phyloP scores from a whole-genome alignment of 2,888 invertebrate genomes.

The Zygogramma bicolorata region DNA sequence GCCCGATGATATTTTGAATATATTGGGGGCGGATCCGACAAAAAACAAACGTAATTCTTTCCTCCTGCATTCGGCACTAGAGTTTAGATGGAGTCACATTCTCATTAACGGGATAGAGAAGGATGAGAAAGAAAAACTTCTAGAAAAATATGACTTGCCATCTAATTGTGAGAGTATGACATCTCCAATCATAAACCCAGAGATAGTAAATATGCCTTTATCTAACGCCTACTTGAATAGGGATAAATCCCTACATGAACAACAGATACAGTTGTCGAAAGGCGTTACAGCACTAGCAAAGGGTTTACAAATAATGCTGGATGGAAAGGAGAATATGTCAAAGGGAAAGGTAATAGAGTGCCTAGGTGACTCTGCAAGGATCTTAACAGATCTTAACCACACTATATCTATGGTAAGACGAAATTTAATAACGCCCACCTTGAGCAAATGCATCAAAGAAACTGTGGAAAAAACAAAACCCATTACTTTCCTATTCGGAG shows the following conservation, averaged over 20 bases:
- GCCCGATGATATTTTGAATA: neutral
- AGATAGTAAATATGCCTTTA: neutral
- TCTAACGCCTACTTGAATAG: slow-evolving; percentile 2
- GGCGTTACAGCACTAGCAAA: slow-evolving; percentile 26
- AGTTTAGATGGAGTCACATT: slow-evolving; percentile 13
- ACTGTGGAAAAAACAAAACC: slow-evolving; percentile 14
- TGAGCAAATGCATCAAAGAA: slow-evolving; percentile 26
- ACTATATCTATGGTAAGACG: slow-evolving; percentile 17
- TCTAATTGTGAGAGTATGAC: neutral
- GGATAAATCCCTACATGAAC: slow-evolving; percentile 16
- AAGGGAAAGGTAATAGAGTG: slow-evolving; percentile 13
- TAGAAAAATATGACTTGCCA: neutral
- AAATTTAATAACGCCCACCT: slow-evolving; percentile 4
- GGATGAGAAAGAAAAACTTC: neutral
- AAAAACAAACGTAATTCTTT: neutral
- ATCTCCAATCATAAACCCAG: slow-evolving; percentile 15
- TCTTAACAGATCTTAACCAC: slow-evolving; percentile 24
- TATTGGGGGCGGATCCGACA: slow-evolving; percentile 14
- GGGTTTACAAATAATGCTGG: slow-evolving; percentile 17
- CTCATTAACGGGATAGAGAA: neutral
- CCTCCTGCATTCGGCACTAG: slow-evolving; percentile 1
- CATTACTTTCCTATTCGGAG: slow-evolving; percentile 23
- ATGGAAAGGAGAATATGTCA: slow-evolving; percentile 16
- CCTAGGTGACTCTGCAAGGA: slow-evolving; percentile 21
- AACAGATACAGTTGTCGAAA: slow-evolving; percentile 21